Evolutionary conservation across 2,113 vertebrate species (phyloP), one percentile per base, ranked within the genome.

Genomic region (Gadus macrocephalus): DNA sequence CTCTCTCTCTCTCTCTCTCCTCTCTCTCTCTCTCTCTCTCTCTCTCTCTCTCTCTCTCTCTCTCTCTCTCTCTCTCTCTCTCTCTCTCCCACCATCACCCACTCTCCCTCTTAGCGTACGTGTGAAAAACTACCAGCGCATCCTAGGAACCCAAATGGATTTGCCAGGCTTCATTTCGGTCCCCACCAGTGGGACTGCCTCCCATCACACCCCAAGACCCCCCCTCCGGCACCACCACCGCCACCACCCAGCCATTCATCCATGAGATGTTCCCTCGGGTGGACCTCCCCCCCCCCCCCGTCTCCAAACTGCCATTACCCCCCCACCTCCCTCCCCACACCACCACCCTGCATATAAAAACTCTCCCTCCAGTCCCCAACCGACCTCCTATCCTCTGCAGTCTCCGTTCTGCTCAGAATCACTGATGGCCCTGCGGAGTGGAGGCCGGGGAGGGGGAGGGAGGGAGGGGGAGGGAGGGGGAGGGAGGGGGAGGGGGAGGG

Each of bases 221-320:
- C 2, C 25, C 31, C 31, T 35, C 31, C 31, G 4, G 4, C 31
- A 35, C 4, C 31, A 35, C 31, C 31, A 35, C 31, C 31, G 6
- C 31, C 31, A 35, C 31, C 31, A 35, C 74, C 58, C 15, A 62
- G 58, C 67, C 76, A 76, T 78, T 62, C 75, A 81, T 78, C 78
- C 72, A 69, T 74, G 62, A 76, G 70, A 67, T 64, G 53, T 60
- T 28, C 63, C 75, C 75, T 74, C 63, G 63, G 9, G 42, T 74
- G 69, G 56, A 75, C 55, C 59, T 69, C 25, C 38, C 15, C 58
- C 25, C 38, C 15, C 58, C 74, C 72, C 65, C 74, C 16, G 27
- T 35, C 53, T 78, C 74, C 72, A 68, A 73, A 74, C 60, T 74
- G 73, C 72, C 74, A 79, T 83, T 78, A 71, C 66, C 66, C 77